phyloP scores from a whole-genome alignment of 1,140 invertebrate species.

The Helicoverpa zea region DNA sequence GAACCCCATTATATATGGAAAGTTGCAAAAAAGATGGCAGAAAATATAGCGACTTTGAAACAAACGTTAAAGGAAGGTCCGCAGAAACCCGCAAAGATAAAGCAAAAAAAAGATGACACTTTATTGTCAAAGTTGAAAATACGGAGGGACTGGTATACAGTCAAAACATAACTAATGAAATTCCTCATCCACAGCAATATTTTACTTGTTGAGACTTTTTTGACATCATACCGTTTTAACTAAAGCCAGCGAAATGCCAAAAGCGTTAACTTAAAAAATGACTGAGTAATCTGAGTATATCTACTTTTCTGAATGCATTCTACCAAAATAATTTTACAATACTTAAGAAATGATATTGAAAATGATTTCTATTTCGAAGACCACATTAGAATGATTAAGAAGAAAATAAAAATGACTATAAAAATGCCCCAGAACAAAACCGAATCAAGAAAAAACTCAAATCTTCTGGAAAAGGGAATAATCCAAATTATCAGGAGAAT shows the following conservation, averaged over 20 bases:
- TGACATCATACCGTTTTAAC: background rate
- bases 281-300: too few relatives aligned
- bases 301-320: too few relatives aligned
- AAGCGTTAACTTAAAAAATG: too few relatives aligned
- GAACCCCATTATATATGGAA: constrained; percentile 39
- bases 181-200: constrained; percentile 23
- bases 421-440: background rate
- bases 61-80: constrained; percentile 20
- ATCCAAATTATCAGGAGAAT: background rate
- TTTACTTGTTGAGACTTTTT: background rate
- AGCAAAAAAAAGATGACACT: constrained; percentile 58
- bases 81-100: constrained; percentile 52
- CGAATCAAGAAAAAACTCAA: background rate
- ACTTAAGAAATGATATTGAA: background rate
- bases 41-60: constrained; percentile 44
- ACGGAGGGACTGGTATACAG: constrained; percentile 56
- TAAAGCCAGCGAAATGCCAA: too few relatives aligned
- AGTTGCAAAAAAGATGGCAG: background rate
- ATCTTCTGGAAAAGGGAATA: background rate
- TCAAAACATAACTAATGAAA: constrained; percentile 53
- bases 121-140: constrained; percentile 78
- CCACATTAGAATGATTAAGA: background rate
- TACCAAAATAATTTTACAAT: background rate
- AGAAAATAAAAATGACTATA: background rate
- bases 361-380: background rate